Evolutionary conservation across 1,140 invertebrate genomes (phyloP), one percentile per base, ranked within the genome.

Genomic region (Drosophila bocki): DNA sequence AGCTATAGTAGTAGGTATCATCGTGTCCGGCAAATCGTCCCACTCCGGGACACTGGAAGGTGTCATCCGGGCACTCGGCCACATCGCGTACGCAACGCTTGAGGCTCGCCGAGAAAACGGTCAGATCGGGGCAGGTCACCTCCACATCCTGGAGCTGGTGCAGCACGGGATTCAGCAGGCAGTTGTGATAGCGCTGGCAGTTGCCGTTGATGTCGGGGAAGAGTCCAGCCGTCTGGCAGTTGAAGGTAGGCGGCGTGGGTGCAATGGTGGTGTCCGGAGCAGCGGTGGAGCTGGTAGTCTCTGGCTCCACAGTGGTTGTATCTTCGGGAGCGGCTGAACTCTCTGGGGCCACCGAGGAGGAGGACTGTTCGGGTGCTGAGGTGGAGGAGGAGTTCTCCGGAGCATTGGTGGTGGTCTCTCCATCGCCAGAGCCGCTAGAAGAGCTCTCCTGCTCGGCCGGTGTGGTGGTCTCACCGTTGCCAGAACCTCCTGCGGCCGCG

Each of bases 1-100:
- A 92, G 44, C 41, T 78, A 35, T 91, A 92, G 54, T 92, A 92
- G 22, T 77, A 82, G 17, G 51, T 82, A 1, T 87, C 63, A 19
- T 92, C 79, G 42, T 29, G 75, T 45, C 85, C 80, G 0, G 57
- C 75, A 48, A 82, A 81, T 0, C 67, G 65, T 29, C 91, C 87
- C 22, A 76, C 59, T 0, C 48, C 17, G 4, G 26, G 6, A 13
- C 91, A 92, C 35, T 32, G 17, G 41, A 90, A 83, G 3, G 11
- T 47, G 44, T 91, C 86, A 19, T 48, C 51, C 11, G 22, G 42
- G 41, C 91, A 92, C 15, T 58, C 39, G 19, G 85, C 53, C n/a
- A 92, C n/a, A 42, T 92, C 91, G 0, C 76, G 74, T 9, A 78
- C 57, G 13, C 91, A 92, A 3, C 84, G 82, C 1, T 56, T 26